Conservation (phyloP, 2,113 vertebrate species). For the Petrocephalus microphthalmus region DNA sequence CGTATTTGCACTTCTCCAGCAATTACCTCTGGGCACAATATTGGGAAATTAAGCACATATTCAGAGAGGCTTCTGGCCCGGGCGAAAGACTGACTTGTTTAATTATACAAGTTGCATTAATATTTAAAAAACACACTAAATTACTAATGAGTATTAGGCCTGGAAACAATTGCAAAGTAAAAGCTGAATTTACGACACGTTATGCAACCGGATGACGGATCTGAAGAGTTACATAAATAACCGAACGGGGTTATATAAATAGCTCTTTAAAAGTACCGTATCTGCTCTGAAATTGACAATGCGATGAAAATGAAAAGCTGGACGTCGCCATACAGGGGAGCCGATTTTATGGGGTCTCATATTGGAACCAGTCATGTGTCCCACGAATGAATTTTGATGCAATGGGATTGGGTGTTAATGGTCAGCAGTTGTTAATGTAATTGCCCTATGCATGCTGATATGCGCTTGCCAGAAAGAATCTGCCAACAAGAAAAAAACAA, state of each 20-base stretch:
- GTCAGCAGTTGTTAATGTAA: slow-evolving; percentile 43
- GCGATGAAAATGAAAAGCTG: not conserved
- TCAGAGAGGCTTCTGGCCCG: not conserved
- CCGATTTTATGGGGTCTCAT: not conserved
- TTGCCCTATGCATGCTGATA: slow-evolving; percentile 33
- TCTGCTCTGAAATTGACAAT: not conserved
- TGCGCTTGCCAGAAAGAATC: not conserved
- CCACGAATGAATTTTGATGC: slow-evolving; percentile 37
- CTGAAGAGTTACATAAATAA: not conserved
- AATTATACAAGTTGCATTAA: slow-evolving; percentile 24
- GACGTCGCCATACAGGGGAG: not conserved
- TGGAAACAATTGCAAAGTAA: not conserved
- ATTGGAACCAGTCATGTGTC: slow-evolving; percentile 20
- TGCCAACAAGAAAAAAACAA: not conserved
- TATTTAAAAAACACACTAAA: slow-evolving; percentile 17
- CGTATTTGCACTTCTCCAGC: not conserved
- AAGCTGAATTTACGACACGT: not conserved
- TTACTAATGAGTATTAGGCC: not conserved
- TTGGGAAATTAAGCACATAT: not conserved
- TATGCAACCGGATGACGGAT: not conserved
- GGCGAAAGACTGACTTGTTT: slow-evolving; percentile 2
- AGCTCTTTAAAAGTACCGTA: not conserved
- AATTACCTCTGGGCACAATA: slow-evolving; percentile 6
- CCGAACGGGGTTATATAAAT: not conserved
- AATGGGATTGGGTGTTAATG: slow-evolving; percentile 8